phyloP scores from a whole-genome alignment of 2,888 invertebrate species.

The Drosophila incognita region DNA sequence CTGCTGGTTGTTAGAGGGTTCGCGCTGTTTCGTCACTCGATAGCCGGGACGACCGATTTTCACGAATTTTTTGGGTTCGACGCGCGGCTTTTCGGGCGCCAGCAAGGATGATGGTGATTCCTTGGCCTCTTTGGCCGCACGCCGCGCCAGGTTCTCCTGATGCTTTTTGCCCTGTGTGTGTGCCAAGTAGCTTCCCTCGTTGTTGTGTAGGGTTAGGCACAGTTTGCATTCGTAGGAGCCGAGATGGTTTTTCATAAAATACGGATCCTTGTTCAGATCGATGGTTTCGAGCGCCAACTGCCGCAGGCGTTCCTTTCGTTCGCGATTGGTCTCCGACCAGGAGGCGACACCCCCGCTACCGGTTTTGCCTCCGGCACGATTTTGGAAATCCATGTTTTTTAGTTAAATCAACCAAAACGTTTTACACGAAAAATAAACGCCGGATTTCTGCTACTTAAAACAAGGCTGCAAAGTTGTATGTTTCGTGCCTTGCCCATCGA shows the following conservation, averaged over 20 bases:
- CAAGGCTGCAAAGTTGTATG: conserved; percentile 12
- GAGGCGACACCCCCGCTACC: conserved; percentile 99
- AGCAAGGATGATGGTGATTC: conserved; percentile 97
- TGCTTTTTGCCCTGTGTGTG: conserved; percentile 99
- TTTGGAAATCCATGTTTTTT: conserved; percentile 97
- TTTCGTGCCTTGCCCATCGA: not conserved
- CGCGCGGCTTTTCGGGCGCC: conserved; percentile 97
- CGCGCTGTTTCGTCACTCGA: conserved; percentile 98
- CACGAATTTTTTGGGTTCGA: conserved; percentile 99
- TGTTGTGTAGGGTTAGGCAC: conserved; percentile 99
- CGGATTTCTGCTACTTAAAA: not conserved
- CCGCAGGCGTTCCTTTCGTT: conserved; percentile 96
- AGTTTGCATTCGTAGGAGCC: conserved; percentile 99
- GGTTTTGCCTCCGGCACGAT: conserved; percentile 99
- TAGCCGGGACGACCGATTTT: conserved; percentile 99
- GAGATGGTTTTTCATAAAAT: conserved; percentile 99
- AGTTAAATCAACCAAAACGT: conserved; percentile 18
- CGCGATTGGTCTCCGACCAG: conserved; percentile 99
- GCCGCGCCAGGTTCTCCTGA: conserved; percentile 98
- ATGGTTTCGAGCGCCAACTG: conserved; percentile 99
- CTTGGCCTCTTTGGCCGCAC: conserved; percentile 99
- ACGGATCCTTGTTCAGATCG: conserved; percentile 99
- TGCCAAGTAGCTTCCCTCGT: conserved; percentile 99
- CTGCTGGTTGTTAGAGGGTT: conserved; percentile 97
- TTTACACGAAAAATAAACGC: conserved; percentile 18